Evolutionary conservation across 2,797 vertebrate species (phyloP).

Genomic region (Eulemur coronatus): DNA sequence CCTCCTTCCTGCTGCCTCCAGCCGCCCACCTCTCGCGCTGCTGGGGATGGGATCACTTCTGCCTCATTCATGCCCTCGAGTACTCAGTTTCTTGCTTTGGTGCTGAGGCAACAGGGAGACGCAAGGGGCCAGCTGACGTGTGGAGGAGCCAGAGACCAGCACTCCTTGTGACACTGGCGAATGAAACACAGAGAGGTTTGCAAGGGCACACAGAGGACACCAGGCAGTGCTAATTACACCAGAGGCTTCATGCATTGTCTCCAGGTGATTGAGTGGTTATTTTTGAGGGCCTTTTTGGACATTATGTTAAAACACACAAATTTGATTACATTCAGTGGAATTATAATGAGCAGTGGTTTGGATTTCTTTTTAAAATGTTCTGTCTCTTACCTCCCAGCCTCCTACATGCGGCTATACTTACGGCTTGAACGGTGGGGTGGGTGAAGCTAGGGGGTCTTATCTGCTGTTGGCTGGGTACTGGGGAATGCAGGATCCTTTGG

Average conservation of each 20-base stretch:
- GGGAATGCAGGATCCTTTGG: not conserved
- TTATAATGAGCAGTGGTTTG: not conserved
- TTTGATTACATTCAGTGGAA: not conserved
- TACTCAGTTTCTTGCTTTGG: not conserved
- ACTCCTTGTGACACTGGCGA: not conserved
- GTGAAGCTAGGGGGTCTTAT: not conserved
- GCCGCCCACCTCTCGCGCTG: not conserved
- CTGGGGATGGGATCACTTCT: not conserved
- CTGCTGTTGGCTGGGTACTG: not conserved
- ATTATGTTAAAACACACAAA: not conserved
- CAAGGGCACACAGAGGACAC: not conserved
- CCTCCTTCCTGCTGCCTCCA: not conserved
- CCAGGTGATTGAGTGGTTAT: not conserved
- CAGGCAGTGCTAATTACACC: not conserved
- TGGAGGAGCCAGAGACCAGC: not conserved
- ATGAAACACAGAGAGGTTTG: not conserved
- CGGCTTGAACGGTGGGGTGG: fast-evolving
- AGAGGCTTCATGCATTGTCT: not conserved
- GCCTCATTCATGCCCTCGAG: fast-evolving
- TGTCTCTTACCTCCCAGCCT: not conserved
- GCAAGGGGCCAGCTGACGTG: not conserved
- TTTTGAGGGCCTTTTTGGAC: not conserved
- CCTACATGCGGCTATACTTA: too few relatives aligned
- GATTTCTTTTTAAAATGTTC: not conserved
- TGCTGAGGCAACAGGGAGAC: not conserved